These are phyloP conservation scores for Megaleporinus macrocephalus DNA, from an alignment of 2,113 vertebrate species.

Conservation along the genomic window DNA sequence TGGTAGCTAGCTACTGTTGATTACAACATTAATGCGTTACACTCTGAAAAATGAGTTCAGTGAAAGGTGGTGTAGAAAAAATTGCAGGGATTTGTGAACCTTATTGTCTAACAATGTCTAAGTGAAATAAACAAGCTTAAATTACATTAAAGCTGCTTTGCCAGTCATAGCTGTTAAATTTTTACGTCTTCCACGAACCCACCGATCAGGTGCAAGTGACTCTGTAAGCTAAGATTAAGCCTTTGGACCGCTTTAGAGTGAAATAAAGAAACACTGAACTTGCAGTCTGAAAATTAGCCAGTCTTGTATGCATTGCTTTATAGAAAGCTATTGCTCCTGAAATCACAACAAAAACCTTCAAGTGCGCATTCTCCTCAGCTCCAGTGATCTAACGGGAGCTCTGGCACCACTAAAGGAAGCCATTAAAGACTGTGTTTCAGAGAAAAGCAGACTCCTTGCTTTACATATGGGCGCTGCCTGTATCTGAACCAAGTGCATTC, in stretches of 20 bases:
- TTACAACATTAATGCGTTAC: too few relatives aligned
- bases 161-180: too few relatives aligned
- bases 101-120: too few relatives aligned
- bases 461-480: conserved; percentile 50
- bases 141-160: too few relatives aligned
- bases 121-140: too few relatives aligned
- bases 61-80: too few relatives aligned
- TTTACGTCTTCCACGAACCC: too few relatives aligned
- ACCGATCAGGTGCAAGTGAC: too few relatives aligned
- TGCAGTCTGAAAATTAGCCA: neutral
- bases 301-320: neutral
- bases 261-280: neutral
- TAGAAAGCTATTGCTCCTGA: neutral
- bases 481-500: conserved; percentile 50
- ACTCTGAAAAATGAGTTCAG: too few relatives aligned
- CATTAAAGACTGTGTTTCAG: conserved; percentile 50
- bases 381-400: conserved; percentile 38
- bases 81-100: too few relatives aligned
- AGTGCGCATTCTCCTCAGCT: conserved; percentile 20
- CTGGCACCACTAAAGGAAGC: neutral
- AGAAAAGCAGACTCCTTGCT: conserved; percentile 42
- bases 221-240: neutral
- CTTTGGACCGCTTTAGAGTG: neutral
- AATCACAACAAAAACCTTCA: neutral
- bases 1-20: too few relatives aligned